phyloP scores from a whole-genome alignment of 1,140 invertebrate species.

The Wasmannia auropunctata region DNA sequence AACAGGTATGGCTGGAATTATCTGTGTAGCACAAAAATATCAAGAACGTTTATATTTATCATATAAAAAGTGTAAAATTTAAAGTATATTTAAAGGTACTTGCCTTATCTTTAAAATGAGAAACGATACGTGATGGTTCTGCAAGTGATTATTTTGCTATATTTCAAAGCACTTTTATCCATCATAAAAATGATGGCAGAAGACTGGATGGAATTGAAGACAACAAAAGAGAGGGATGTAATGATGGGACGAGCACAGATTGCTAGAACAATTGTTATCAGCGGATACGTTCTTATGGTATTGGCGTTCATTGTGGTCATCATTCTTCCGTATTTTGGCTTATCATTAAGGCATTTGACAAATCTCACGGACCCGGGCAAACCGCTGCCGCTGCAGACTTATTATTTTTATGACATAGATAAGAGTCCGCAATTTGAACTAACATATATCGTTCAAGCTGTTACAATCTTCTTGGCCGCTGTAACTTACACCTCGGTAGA shows the following conservation, averaged over 20 bases:
- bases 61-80: background rate
- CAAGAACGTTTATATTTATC: background rate
- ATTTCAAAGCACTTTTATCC: slow-evolving; percentile 10
- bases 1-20: slow-evolving; percentile 13
- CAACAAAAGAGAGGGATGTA: background rate
- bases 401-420: slow-evolving; percentile 30
- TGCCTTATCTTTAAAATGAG: background rate
- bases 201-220: slow-evolving; percentile 21
- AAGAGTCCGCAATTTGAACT: slow-evolving; percentile 31
- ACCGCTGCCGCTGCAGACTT: slow-evolving; percentile 25
- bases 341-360: background rate
- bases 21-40: background rate
- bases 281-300: slow-evolving; percentile 27
- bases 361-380: slow-evolving; percentile 18
- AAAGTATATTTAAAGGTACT: background rate
- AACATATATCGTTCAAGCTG: slow-evolving; percentile 18
- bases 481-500: slow-evolving; percentile 38
- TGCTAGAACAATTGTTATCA: slow-evolving; percentile 6
- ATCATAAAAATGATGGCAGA: slow-evolving; percentile 30
- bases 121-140: background rate
- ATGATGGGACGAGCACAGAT: slow-evolving; percentile 10
- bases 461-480: slow-evolving; percentile 15
- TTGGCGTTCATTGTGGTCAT: slow-evolving; percentile 2
- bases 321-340: slow-evolving; percentile 31
- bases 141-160: slow-evolving; percentile 22